phyloP scores from a whole-genome alignment of 1,140 invertebrate species.

The Conus betulinus region DNA sequence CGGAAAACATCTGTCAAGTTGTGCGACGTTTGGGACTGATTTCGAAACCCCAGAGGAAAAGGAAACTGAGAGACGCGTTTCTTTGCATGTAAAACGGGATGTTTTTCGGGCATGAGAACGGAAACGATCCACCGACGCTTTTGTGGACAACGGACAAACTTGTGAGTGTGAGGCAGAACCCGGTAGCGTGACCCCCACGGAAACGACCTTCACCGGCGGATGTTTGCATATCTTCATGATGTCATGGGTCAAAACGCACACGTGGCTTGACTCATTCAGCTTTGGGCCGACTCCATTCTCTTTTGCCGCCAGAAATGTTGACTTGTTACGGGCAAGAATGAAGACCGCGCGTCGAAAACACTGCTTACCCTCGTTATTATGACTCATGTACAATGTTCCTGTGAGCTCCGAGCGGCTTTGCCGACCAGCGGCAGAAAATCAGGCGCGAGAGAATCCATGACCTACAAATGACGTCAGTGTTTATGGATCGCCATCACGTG shows the following conservation, averaged over 20 bases:
- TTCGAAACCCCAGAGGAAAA: too few species aligned
- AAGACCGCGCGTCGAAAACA: not conserved
- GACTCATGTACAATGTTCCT: not conserved
- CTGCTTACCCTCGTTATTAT: too few species aligned
- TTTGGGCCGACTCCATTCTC: not conserved
- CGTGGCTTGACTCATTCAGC: not conserved
- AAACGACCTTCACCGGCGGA: not conserved
- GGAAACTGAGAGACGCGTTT: too few species aligned
- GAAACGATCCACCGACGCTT: too few species aligned
- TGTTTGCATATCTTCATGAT: not conserved
- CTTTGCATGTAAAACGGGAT: too few species aligned
- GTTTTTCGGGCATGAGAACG: too few species aligned
- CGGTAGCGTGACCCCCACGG: not conserved
- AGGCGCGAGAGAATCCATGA: conserved; percentile 12
- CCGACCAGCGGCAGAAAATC: not conserved
- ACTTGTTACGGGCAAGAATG: not conserved
- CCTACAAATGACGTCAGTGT: conserved; percentile 9
- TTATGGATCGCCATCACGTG: conserved; percentile 20
- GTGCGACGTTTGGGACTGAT: too few species aligned
- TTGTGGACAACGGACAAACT: too few species aligned
- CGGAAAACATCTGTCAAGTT: too few species aligned
- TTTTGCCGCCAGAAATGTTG: too few species aligned
- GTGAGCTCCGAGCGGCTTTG: not conserved
- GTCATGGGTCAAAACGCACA: conserved; percentile 6
- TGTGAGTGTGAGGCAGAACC: too few species aligned